These are phyloP conservation scores for Caenorhabditis becei DNA, from an alignment of 2,888 invertebrate genomes.

Conservation along the genomic window DNA sequence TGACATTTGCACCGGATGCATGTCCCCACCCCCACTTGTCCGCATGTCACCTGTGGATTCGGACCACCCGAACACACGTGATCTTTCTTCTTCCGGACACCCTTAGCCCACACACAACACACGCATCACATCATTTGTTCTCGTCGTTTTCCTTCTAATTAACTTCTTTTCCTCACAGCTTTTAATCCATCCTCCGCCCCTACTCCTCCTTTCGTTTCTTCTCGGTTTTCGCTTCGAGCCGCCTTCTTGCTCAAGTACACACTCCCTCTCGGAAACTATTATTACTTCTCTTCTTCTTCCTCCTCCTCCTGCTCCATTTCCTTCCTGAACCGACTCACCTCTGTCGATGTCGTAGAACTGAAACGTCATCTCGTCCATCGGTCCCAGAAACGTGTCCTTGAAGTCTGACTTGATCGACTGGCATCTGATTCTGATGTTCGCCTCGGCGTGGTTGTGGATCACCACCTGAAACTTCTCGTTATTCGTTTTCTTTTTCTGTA, in stretches of 20 bases:
- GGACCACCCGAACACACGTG: neutral
- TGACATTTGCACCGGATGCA: constrained; percentile 31
- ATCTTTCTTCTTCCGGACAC: neutral
- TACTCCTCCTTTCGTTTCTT: constrained; percentile 13
- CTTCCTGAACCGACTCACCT: constrained; percentile 44
- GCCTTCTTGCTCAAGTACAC: constrained; percentile 17
- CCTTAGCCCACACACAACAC: constrained; percentile 7
- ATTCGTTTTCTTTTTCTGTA: neutral
- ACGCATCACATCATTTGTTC: constrained; percentile 48
- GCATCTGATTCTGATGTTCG: constrained; percentile 67
- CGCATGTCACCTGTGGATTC: neutral
- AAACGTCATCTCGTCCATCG: constrained; percentile 60
- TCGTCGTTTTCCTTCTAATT: constrained; percentile 42
- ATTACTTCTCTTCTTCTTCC: constrained; percentile 1
- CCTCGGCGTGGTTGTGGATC: constrained; percentile 66
- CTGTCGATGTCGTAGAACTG: constrained; percentile 69
- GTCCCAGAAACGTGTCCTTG: constrained; percentile 62
- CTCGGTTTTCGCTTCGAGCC: constrained; percentile 18
- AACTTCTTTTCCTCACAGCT: constrained; percentile 50
- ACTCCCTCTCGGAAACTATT: constrained; percentile 5
- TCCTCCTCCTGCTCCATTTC: neutral
- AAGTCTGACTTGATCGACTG: constrained; percentile 66
- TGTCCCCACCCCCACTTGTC: constrained; percentile 5
- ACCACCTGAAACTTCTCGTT: constrained; percentile 61
- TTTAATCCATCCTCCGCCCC: constrained; percentile 41